Evolutionary conservation across 2,888 invertebrate genomes (phyloP).

Genomic region (Sycophila texana): DNA sequence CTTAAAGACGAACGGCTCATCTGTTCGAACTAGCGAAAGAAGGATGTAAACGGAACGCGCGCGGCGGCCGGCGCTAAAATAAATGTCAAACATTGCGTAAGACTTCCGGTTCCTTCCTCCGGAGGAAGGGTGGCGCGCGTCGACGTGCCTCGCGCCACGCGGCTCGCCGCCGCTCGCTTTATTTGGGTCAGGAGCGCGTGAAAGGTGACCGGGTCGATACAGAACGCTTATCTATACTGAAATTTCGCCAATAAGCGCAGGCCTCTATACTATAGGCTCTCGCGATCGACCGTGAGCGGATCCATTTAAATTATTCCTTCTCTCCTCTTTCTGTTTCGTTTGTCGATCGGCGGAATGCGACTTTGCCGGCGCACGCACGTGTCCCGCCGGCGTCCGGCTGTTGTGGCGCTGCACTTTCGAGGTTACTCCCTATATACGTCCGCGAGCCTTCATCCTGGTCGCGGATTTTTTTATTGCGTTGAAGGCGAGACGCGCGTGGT

Average conservation of each 20-base stretch:
- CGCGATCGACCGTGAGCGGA: not conserved
- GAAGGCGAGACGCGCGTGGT: no score
- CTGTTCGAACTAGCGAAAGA: no score
- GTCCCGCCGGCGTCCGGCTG: not conserved
- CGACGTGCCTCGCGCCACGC: constrained; percentile 21
- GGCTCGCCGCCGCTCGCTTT: not conserved
- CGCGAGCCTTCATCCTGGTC: no score
- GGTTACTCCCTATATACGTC: no score
- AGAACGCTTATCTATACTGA: not conserved
- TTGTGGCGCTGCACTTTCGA: not conserved
- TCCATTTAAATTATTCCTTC: not conserved
- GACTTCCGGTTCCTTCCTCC: not conserved
- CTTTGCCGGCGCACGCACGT: not conserved
- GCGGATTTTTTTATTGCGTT: no score
- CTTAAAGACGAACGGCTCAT: no score
- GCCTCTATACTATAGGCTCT: no score
- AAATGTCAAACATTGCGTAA: no score
- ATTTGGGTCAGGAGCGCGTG: constrained; percentile 37
- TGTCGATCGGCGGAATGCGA: constrained; percentile 1
- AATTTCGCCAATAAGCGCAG: constrained; percentile 2
- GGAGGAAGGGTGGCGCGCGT: not conserved
- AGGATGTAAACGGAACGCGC: no score
- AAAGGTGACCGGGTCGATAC: constrained; percentile 39
- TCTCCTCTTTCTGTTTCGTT: not conserved
- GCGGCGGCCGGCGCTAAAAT: no score